A percentile compares a stretch with the other conserved stretches of the same genome.
Evolutionary conservation across 2,888 invertebrate genomes (phyloP).

Genomic region (Notodonta ziczac): DNA sequence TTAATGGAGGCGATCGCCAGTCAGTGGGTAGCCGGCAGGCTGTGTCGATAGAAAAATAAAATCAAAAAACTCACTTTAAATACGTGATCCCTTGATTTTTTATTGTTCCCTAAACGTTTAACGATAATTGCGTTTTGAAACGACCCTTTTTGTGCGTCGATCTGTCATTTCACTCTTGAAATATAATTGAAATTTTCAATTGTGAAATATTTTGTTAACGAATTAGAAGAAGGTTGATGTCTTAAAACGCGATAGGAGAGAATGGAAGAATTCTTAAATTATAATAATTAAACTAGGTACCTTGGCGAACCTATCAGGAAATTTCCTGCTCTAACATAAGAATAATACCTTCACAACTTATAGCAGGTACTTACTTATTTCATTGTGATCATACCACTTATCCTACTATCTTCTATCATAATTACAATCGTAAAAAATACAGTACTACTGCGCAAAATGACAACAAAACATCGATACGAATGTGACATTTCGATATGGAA

Average conservation of each 20-base stretch:
- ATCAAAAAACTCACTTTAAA: slow-evolving; percentile 71
- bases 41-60: slow-evolving; percentile 82
- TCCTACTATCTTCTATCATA: slow-evolving; percentile 13
- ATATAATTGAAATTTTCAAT: slow-evolving; percentile 28
- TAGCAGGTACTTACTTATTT: not conserved
- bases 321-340: too few species aligned
- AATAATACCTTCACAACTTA: too few species aligned
- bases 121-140: slow-evolving; percentile 48
- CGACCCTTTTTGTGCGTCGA: slow-evolving; percentile 43
- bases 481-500: slow-evolving; percentile 81
- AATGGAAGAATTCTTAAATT: too few species aligned
- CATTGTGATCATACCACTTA: not conserved
- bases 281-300: too few species aligned
- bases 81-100: slow-evolving; percentile 63
- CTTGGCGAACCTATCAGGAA: too few species aligned
- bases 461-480: slow-evolving; percentile 73
- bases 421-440: slow-evolving; percentile 38
- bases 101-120: slow-evolving; percentile 56
- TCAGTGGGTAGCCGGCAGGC: slow-evolving; percentile 80
- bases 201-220: not conserved
- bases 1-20: slow-evolving; percentile 83
- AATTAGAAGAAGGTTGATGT: too few species aligned
- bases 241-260: too few species aligned
- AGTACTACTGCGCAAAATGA: slow-evolving; percentile 63
- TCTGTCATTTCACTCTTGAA: slow-evolving; percentile 42